A percentile compares a stretch with the other conserved stretches of the same genome.
Conservation (phyloP, 2,113 vertebrate genomes). For the Menidia beryllina region DNA sequence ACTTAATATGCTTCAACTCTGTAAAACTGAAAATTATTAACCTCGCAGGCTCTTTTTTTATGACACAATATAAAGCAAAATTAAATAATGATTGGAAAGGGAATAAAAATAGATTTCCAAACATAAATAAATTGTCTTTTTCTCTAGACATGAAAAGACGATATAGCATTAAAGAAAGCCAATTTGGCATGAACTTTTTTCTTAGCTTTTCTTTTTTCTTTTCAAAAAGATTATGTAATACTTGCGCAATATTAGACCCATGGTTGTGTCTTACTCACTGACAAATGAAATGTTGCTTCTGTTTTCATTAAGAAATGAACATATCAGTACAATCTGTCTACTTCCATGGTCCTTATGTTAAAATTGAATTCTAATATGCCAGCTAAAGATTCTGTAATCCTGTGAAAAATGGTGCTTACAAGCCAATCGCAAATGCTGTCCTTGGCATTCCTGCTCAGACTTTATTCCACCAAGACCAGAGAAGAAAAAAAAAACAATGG, state of each 20-base stretch:
- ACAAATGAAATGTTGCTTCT: constrained; percentile 51
- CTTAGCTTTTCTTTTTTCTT: too few relatives aligned
- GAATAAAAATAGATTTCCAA: neutral
- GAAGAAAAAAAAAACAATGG: neutral
- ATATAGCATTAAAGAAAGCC: too few relatives aligned
- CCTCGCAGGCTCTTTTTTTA: neutral
- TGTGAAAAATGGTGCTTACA: neutral
- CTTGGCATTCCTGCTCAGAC: neutral
- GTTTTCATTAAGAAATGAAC: constrained; percentile 51
- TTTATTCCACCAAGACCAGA: neutral
- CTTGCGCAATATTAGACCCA: too few relatives aligned
- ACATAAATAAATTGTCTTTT: neutral
- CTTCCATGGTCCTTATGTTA: constrained; percentile 32
- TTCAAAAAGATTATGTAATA: too few relatives aligned
- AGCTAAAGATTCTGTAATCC: constrained; percentile 49
- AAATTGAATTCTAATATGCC: constrained; percentile 1
- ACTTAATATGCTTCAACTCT: constrained; percentile 2
- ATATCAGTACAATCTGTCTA: constrained; percentile 16
- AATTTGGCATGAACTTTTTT: too few relatives aligned
- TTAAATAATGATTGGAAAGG: neutral
- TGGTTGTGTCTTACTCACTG: constrained; percentile 26
- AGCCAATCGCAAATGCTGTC: neutral
- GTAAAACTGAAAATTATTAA: neutral
- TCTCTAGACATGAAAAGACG: too few relatives aligned
- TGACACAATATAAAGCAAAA: neutral